These are phyloP conservation scores for Tupaia chinensis DNA, from an alignment of 2,113 vertebrate genomes.

Conservation along the genomic window DNA sequence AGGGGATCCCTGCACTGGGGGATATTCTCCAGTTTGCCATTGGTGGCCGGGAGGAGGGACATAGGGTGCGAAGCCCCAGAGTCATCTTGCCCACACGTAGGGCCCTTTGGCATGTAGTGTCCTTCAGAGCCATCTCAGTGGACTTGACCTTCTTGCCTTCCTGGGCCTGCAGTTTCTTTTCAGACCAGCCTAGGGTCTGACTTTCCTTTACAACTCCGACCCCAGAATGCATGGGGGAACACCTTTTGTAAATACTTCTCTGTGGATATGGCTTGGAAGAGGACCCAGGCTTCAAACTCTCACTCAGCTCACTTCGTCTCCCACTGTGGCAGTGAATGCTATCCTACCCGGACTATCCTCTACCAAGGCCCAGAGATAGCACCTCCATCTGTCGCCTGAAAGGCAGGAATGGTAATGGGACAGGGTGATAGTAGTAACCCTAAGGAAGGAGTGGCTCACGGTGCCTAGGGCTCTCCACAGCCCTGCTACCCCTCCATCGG, in stretches of 20 bases:
- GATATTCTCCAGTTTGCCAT: neutral
- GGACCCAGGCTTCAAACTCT: rapidly evolving
- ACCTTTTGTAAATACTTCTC: neutral
- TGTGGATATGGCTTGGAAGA: neutral
- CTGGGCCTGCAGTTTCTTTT: neutral
- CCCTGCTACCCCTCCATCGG: neutral
- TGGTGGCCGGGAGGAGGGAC: neutral
- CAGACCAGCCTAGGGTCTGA: neutral
- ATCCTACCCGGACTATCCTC: neutral
- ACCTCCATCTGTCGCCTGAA: neutral
- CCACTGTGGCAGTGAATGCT: neutral
- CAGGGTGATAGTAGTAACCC: rapidly evolving
- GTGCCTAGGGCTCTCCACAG: neutral
- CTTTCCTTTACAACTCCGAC: neutral
- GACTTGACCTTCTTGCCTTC: neutral
- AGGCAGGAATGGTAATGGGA: neutral
- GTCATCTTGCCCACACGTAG: neutral
- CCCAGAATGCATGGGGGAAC: too few species aligned
- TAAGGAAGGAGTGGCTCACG: rapidly evolving
- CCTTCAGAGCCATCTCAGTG: neutral
- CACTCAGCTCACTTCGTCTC: neutral
- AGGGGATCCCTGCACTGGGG: rapidly evolving
- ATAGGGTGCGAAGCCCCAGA: neutral
- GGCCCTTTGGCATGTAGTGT: neutral
- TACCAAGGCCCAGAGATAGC: neutral